Percentiles rank a stretch among this genome's conserved stretches.
Conservation (phyloP, 1,140 invertebrate genomes). For the Bombus sylvicola region DNA sequence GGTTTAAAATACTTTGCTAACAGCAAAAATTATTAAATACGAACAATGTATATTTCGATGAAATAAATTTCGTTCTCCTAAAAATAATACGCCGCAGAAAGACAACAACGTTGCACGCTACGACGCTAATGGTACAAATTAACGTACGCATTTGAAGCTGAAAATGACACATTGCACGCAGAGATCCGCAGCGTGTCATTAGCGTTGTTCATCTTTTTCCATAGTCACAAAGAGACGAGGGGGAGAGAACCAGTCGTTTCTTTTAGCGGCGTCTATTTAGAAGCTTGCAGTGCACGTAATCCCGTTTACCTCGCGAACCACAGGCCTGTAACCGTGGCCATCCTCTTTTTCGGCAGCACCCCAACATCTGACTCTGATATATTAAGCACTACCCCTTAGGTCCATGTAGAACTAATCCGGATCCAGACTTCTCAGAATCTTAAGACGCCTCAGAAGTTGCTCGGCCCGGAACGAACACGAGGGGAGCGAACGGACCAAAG, state of each 20-base stretch:
- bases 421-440: conserved; percentile 66
- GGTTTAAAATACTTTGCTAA: too few relatives aligned
- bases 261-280: conserved; percentile 14
- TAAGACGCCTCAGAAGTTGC: conserved; percentile 11
- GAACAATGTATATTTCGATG: too few relatives aligned
- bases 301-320: conserved; percentile 12
- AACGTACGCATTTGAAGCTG: conserved; percentile 7
- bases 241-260: neutral
- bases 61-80: too few relatives aligned
- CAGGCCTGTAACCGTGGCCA: neutral
- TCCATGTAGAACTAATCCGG: conserved; percentile 56
- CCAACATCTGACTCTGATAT: conserved; percentile 56
- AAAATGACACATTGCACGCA: neutral
- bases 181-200: conserved; percentile 3
- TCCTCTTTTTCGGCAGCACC: conserved; percentile 32
- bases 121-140: neutral
- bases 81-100: too few relatives aligned
- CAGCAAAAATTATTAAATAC: too few relatives aligned
- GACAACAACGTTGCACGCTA: too few relatives aligned
- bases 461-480: conserved; percentile 25
- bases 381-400: conserved; percentile 63
- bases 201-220: neutral
- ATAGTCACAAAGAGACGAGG: neutral
- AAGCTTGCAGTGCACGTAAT: conserved; percentile 10
- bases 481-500: neutral